phyloP scores from a whole-genome alignment of 2,113 vertebrate genomes.

The Dromas ardeola region DNA sequence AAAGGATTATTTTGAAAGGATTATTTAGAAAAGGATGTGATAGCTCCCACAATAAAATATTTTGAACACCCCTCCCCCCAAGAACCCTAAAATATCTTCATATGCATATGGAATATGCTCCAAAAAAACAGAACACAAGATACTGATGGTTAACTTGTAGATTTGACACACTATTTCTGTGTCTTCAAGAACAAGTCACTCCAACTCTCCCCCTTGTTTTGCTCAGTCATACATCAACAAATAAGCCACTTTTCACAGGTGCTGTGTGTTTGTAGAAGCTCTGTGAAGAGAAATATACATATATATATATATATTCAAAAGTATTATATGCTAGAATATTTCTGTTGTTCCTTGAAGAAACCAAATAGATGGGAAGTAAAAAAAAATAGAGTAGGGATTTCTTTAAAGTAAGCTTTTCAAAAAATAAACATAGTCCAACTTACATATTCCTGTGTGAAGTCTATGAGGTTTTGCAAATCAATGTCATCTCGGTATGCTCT shows the following conservation, averaged over 20 bases:
- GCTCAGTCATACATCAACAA: background rate
- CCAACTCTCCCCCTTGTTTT: background rate
- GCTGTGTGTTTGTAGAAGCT: background rate
- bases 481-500: slow-evolving; percentile 97
- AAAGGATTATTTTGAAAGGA: background rate
- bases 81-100: background rate
- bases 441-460: slow-evolving; percentile 99
- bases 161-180: background rate
- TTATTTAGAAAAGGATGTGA: background rate
- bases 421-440: slow-evolving; percentile 52
- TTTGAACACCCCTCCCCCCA: background rate
- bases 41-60: background rate
- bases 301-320: background rate
- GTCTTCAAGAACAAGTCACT: background rate
- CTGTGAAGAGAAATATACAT: background rate
- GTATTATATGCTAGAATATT: background rate
- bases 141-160: background rate
- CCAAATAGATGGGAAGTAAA: background rate
- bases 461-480: slow-evolving; percentile 97
- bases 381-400: background rate
- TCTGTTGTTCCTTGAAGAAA: background rate
- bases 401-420: background rate
- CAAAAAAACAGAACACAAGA: background rate
- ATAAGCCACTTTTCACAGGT: background rate
- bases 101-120: background rate